These are phyloP conservation scores for Rhinoderma darwinii DNA, from an alignment of 2,113 vertebrate species.

Conservation along the genomic window DNA sequence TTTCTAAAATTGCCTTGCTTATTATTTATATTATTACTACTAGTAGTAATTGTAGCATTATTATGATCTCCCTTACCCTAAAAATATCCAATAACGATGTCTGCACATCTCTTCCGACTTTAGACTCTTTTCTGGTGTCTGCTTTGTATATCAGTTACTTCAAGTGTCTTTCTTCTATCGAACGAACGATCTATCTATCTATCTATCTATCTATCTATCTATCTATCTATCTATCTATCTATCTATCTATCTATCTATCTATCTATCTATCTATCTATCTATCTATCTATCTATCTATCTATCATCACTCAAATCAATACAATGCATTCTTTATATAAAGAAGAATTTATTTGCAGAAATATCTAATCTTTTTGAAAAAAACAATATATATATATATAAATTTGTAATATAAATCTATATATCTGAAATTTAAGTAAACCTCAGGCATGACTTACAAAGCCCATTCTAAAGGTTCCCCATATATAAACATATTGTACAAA, in stretches of 20 bases:
- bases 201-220: neutral
- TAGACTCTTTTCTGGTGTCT: neutral
- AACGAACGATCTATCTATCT: conserved; percentile 11
- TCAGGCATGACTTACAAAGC: conserved; percentile 82
- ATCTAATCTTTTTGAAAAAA: conserved; percentile 76
- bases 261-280: neutral
- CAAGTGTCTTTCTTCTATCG: neutral
- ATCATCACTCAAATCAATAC: neutral
- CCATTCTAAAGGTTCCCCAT: conserved; percentile 75
- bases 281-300: neutral
- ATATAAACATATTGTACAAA: conserved; percentile 76
- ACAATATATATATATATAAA: conserved; percentile 71
- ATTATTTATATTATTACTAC: neutral
- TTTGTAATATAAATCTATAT: conserved; percentile 61
- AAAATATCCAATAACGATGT: neutral
- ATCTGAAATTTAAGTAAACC: conserved; percentile 75
- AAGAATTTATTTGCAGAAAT: conserved; percentile 77
- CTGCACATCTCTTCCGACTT: too few species aligned
- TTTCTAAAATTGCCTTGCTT: neutral
- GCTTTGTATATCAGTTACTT: neutral
- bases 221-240: conserved; percentile 10
- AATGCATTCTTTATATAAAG: conserved; percentile 67
- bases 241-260: neutral
- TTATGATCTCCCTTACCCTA: too few species aligned
- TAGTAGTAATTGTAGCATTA: neutral